Base-by-base conservation (phyloP, 2,113 vertebrate genomes). In the Pterocles burchelli region DNA sequence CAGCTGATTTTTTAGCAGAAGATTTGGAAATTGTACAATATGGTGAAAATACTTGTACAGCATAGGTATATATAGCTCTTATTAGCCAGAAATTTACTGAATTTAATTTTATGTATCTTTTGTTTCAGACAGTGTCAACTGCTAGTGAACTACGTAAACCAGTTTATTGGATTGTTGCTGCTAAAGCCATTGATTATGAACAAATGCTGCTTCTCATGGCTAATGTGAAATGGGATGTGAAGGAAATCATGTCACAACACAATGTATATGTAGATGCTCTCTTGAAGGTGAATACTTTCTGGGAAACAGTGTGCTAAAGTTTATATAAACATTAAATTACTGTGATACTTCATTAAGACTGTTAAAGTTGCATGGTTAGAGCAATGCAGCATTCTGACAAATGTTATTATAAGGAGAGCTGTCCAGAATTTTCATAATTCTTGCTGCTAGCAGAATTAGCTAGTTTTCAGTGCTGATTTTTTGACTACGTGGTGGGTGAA, bases 181-280 rank as follows among this genome's bases (percentile, higher is more conserved):
- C 99, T 86, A 99, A 99, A 98, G 99, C 99, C 93, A 99, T 99
- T 75, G 99, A 99, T 97, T 99, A 99, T 75, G 99, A 99, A 58
- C 99, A 99, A 95, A 99, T 99, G 98, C 96, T 99, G 83, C 98
- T 99, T 55, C 97, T 99, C 76, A 99, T 99, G 99, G 96, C 98
- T 4, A 99, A 98, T 58, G 99, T 99, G 70, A 99, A 99, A 96
- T 99, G 99, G 99, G 99, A 99, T 96, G 99, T 99, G 62, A 99
- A 98, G 85, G 99, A 99, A 98, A 99, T 99, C 91, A 99, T 99
- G 99, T 99, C 99, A 9, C 99, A 99, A 95, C 99, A 99, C 97
- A 99, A 99, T 19, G 66, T 99, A n/a, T 99, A 99, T 20, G 99
- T 99, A 88, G 99, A 99, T 92, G 98, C 99, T 55, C 97, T 99